Evolutionary conservation across 1,140 invertebrate species (phyloP).

Genomic region (Wasmannia auropunctata): DNA sequence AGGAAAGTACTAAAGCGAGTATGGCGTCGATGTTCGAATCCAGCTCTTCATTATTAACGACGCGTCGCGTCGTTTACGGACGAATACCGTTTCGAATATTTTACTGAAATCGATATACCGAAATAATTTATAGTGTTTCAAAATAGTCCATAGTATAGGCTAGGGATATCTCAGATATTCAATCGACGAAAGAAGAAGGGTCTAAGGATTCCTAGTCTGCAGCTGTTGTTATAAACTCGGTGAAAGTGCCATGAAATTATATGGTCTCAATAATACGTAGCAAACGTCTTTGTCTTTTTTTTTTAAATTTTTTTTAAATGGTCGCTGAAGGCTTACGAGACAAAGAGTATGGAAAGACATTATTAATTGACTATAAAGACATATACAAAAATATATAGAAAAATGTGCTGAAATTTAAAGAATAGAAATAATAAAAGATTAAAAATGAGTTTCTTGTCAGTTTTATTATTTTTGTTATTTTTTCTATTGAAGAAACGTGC

Average conservation of each 20-base stretch:
- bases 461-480: background rate
- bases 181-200: background rate
- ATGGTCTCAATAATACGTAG: background rate
- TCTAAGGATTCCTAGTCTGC: background rate
- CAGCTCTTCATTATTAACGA: background rate
- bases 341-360: background rate
- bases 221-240: background rate
- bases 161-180: background rate
- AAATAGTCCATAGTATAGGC: background rate
- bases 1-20: slow-evolving; percentile 35
- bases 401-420: background rate
- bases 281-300: background rate
- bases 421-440: background rate
- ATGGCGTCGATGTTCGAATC: slow-evolving; percentile 20
- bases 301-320: background rate
- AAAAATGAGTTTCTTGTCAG: background rate
- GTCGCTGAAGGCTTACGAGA: background rate
- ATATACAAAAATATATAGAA: background rate
- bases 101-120: background rate
- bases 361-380: background rate
- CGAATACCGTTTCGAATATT: background rate
- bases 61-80: background rate
- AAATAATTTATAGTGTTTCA: background rate
- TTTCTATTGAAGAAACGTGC: background rate
- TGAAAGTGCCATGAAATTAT: background rate